Evolutionary conservation across 2,113 vertebrate genomes (phyloP).

Genomic region (Origma solitaria): DNA sequence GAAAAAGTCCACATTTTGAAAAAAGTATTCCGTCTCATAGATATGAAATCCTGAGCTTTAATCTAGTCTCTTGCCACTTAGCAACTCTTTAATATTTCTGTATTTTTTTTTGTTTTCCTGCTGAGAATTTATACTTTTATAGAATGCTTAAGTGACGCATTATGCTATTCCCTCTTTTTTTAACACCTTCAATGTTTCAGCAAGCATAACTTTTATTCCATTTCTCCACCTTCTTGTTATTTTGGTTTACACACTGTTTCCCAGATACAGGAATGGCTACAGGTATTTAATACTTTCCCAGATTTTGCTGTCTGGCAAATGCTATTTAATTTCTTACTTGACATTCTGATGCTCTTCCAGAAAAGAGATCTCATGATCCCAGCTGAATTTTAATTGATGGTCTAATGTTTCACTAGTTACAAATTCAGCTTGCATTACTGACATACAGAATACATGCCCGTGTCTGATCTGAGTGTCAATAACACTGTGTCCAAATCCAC

Average conservation of each 20-base stretch:
- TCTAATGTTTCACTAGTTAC: neutral
- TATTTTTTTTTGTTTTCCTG: neutral
- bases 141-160: neutral
- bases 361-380: accelerated
- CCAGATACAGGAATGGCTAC: neutral
- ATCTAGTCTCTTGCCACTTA: neutral
- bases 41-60: neutral
- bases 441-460: neutral
- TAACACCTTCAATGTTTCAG: neutral
- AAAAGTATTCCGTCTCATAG: neutral
- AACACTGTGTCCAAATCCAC: neutral
- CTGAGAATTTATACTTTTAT: neutral
- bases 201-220: neutral
- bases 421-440: neutral
- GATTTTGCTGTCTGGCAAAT: neutral
- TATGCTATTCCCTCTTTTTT: neutral
- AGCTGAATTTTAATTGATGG: neutral
- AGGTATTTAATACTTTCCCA: neutral
- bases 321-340: neutral
- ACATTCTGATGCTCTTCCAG: neutral
- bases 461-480: neutral
- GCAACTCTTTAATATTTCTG: neutral
- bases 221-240: neutral
- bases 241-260: neutral
- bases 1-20: neutral